Conservation (phyloP, 2,888 invertebrate genomes). For the Hypomecis punctinalis region DNA sequence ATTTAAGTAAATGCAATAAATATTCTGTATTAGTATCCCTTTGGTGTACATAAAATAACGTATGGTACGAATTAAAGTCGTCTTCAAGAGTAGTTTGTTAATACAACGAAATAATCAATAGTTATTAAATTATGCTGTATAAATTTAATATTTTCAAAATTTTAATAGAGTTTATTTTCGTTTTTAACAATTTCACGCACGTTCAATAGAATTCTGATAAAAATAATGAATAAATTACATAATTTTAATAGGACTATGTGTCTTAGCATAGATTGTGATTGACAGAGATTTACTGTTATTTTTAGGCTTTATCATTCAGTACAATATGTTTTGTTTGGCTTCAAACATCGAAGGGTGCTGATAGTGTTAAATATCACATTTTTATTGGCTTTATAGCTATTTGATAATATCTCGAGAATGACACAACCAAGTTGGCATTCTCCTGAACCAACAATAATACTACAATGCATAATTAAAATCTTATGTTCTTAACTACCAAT, state of each 20-base stretch:
- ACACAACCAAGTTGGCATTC: not conserved
- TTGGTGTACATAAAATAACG: slow-evolving; percentile 70
- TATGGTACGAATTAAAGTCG: slow-evolving; percentile 62
- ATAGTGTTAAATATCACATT: slow-evolving; percentile 6
- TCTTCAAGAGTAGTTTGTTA: slow-evolving; percentile 55
- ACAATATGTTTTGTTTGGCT: slow-evolving; percentile 58
- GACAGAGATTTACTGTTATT: slow-evolving; percentile 21
- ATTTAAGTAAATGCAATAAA: slow-evolving; percentile 82
- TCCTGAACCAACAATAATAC: not conserved
- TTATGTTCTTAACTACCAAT: slow-evolving; percentile 1
- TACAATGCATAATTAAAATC: not conserved
- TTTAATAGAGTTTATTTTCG: slow-evolving; percentile 11
- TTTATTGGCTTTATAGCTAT: slow-evolving; percentile 4
- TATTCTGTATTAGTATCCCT: slow-evolving; percentile 79
- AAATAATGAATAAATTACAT: slow-evolving; percentile 7
- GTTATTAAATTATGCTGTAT: slow-evolving; percentile 17
- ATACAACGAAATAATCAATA: slow-evolving; percentile 52
- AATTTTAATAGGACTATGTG: slow-evolving; percentile 6
- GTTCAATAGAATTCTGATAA: not conserved
- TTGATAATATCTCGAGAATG: not conserved
- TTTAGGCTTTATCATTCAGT: slow-evolving; percentile 51
- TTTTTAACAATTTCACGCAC: slow-evolving; percentile 13
- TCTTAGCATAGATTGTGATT: slow-evolving; percentile 9
- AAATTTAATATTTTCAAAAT: slow-evolving; percentile 20
- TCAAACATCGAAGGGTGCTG: slow-evolving; percentile 59